Evolutionary conservation across 2,797 vertebrate genomes (phyloP), one percentile per base, ranked within the genome.

Genomic region (Bufotes viridis): DNA sequence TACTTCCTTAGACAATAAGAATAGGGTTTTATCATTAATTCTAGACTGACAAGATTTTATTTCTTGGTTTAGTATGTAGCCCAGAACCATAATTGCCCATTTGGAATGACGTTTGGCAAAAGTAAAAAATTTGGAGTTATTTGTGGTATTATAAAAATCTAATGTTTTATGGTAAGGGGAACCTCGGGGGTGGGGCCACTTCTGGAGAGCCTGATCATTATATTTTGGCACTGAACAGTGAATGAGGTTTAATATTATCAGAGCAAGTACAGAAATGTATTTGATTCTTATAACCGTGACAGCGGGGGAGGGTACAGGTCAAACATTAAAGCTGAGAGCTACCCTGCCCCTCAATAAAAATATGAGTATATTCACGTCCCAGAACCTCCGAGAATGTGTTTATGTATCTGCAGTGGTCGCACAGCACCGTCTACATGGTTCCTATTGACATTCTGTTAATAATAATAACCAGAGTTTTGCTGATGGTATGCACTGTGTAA

Each of bases 391-490:
- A 15, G 58, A 51, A 85, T 20, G 83, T 76, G 72, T 78, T 85
- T 85, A 85, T 63, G 58, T 81, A 13, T 49, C 60, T 26, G 79
- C 55, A 22, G 29, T 34, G n/a, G n/a, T n/a, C 12, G 14, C 49
- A 6, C 13, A 2, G 58, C 11, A 0, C 79, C 15, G 17, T 81
- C 42, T 42, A 63, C 58, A 20, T 29, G 24, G 24, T 85, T 49
- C 72, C 51, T 51, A 70, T 51, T 49, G 78, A 76, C 22, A 85
- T 24, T 81, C 18, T 65, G 10, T 15, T 55, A 55, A 70, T 79
- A 79, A 86, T 80, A 78, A 85, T 78, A 85, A 63, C 84, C 75
- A 86, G 75, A 79, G 69, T 51, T 49, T 22, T 15, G 84, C 60
- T 29, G 29, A 57, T 55, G 65, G 67, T 13, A 70, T 58, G 82